phyloP scores from a whole-genome alignment of 2,888 invertebrate species.

The Luffia ferchaultella region DNA sequence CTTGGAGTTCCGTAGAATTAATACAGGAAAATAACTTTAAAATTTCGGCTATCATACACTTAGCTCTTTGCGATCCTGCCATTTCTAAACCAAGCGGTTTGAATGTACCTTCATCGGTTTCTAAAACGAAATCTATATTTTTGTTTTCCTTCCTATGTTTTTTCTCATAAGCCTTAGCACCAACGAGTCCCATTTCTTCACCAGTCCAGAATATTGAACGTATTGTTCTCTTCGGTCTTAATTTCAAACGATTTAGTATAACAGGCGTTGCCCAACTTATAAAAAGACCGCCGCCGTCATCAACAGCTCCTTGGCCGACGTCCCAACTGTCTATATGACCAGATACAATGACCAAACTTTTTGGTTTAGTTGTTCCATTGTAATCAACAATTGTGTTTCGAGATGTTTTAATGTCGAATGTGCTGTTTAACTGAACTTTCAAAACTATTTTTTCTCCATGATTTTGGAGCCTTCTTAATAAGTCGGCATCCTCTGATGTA shows the following conservation, averaged over 20 bases:
- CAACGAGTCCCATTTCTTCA: constrained; percentile 72
- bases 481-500: constrained; percentile 72
- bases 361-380: constrained; percentile 30
- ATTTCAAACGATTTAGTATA: constrained; percentile 62
- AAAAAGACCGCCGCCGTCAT: constrained; percentile 77
- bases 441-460: constrained; percentile 34
- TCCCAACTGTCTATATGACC: constrained; percentile 83
- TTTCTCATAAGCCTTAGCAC: constrained; percentile 64
- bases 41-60: constrained; percentile 68
- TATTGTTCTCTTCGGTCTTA: constrained; percentile 70
- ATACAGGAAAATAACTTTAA: constrained; percentile 65
- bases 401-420: constrained; percentile 51
- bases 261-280: constrained; percentile 73
- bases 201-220: constrained; percentile 75
- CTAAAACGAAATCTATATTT: constrained; percentile 72
- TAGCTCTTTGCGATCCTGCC: constrained; percentile 58
- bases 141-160: constrained; percentile 46
- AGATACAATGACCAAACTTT: constrained; percentile 68
- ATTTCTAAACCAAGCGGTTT: constrained; percentile 69
- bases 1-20: constrained; percentile 64
- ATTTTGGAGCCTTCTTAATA: constrained; percentile 63
- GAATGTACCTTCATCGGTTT: constrained; percentile 78
- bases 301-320: constrained; percentile 81
- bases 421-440: constrained; percentile 66
- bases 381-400: constrained; percentile 73